Evolutionary conservation across 2,888 invertebrate species (phyloP), one percentile per base, ranked within the genome.

Genomic region (Tortricodes alternella): DNA sequence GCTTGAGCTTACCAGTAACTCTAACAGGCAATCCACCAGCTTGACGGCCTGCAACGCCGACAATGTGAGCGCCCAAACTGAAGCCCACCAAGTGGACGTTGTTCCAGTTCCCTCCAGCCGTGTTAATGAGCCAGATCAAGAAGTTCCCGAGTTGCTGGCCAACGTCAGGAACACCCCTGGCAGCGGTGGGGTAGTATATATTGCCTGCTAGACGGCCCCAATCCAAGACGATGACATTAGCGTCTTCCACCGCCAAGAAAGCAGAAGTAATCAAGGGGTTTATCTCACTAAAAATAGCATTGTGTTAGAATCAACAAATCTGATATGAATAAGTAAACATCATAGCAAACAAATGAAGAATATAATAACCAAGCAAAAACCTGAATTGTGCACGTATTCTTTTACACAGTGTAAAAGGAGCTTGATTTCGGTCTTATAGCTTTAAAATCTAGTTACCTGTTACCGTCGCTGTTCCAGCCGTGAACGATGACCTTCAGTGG

Each of bases 11-110:
- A 53, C 53, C 53, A 1, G 46, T 76, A 0, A 78, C 59, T 52
- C 79, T 64, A 1, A 53, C 59, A 1, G 70, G 51, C 29, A 58
- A 57, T 2, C 73, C 68, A 4, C 68, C 66, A 29, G 66, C 62
- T 3, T 56, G 37, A 9, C 80, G 69, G 1, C 82, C 80, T 51
- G 78, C 78, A 21, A 63, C 72, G 1, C 80, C 84, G 2, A 78
- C 74, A 2, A 80, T 65, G 58, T 85, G 85, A 24, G 81, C 84
- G 3, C 85, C 85, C 44, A 85, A 70, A 56, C 83, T 83, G 65
- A 73, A 77, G 1, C 85, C 85, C 8, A 82, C 64, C 2, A 84
- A 51, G 41, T 84, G 85, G 1, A 83, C 65, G 2, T 69, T 65
- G 48, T 73, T 64, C 72, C 75, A 78, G 53, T 71, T 67, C 2